Percentiles rank a stretch among this genome's conserved stretches.
Evolutionary conservation across 2,797 vertebrate genomes (phyloP).

Genomic region (Microtus californicus): DNA sequence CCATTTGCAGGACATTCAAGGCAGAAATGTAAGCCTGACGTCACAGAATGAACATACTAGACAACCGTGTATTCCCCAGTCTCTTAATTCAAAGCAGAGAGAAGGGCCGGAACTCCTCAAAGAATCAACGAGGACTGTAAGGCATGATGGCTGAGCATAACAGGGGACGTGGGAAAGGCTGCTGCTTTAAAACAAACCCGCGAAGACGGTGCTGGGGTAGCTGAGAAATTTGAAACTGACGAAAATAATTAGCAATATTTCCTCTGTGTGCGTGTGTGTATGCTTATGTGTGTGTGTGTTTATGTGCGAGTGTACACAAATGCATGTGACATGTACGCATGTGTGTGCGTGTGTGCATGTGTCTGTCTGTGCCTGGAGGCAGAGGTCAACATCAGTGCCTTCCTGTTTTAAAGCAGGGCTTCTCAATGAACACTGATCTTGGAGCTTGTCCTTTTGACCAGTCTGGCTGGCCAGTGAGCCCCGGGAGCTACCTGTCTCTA

Average conservation of each 20-base stretch:
- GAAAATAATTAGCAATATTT: not conserved
- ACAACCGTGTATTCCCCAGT: not conserved
- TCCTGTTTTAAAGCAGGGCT: not conserved
- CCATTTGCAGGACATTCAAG: not conserved
- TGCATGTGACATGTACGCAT: no score
- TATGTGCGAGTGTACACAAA: not conserved
- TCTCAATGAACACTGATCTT: not conserved
- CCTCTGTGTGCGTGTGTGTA: not conserved
- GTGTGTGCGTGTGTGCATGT: fast-evolving
- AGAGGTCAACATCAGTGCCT: not conserved
- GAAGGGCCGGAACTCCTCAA: not conserved
- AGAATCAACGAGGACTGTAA: not conserved
- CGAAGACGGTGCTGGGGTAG: not conserved
- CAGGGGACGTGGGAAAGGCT: not conserved
- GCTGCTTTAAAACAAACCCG: not conserved
- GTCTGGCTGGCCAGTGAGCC: not conserved
- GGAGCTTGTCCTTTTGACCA: not conserved
- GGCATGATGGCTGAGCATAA: not conserved
- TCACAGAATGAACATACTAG: not conserved
- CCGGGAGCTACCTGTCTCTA: no score
- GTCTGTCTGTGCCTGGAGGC: not conserved
- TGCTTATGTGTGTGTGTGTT: not conserved
- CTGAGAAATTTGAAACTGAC: not conserved
- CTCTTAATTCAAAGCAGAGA: slow-evolving; percentile 1
- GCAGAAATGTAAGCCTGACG: not conserved